Evolutionary conservation across 1,140 invertebrate genomes (phyloP).

Genomic region (Zaprionus taronus): DNA sequence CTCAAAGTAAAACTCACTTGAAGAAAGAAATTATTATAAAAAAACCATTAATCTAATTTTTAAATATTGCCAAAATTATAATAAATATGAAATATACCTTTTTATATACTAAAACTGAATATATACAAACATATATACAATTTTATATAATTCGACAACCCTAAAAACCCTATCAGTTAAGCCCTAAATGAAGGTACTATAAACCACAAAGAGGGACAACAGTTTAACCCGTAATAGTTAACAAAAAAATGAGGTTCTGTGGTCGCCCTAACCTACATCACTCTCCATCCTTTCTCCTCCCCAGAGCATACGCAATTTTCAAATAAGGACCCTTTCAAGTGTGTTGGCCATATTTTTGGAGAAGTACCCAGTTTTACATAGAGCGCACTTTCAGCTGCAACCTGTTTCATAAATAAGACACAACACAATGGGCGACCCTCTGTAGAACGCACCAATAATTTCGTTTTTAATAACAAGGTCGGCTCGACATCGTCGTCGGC

Average conservation of each 20-base stretch:
- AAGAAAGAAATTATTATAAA: not conserved
- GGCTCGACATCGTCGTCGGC: slow-evolving; percentile 3
- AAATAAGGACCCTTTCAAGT: slow-evolving; percentile 11
- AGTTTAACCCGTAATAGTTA: slow-evolving; percentile 6
- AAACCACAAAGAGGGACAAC: not conserved
- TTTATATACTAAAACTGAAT: no score
- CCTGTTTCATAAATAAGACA: slow-evolving; percentile 52
- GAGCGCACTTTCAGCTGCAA: slow-evolving; percentile 53
- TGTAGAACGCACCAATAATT: slow-evolving; percentile 53
- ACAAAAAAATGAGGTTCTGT: not conserved
- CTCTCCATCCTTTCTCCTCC: not conserved
- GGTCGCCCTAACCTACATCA: not conserved
- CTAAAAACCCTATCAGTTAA: not conserved
- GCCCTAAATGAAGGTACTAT: not conserved
- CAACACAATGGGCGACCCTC: slow-evolving; percentile 27
- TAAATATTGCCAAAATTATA: not conserved
- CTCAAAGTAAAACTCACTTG: not conserved
- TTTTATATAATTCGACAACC: not conserved
- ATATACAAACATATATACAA: not conserved
- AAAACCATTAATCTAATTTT: not conserved
- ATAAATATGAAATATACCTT: not conserved
- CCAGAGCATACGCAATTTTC: slow-evolving; percentile 14
- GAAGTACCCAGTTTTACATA: slow-evolving; percentile 21
- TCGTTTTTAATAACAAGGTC: slow-evolving; percentile 73
- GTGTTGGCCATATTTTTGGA: slow-evolving; percentile 22